These are phyloP conservation scores for Halcyon smyrnensis DNA, from an alignment of 2,797 vertebrate genomes.

Conservation along the genomic window DNA sequence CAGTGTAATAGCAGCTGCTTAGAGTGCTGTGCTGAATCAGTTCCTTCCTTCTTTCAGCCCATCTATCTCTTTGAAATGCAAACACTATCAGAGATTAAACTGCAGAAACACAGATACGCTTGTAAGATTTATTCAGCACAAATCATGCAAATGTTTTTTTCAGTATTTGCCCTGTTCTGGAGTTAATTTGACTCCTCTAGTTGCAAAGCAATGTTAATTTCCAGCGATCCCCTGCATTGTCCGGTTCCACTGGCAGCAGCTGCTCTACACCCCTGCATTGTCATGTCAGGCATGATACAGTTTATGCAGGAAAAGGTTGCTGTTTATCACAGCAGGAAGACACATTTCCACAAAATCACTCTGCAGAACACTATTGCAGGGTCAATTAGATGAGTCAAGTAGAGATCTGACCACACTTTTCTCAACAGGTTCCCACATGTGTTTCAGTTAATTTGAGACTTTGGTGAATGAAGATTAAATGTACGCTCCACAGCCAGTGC, in stretches of 20 bases:
- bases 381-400: not conserved
- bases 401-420: not conserved
- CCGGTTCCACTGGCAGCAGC: not conserved
- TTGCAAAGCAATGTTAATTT: not conserved
- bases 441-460: not conserved
- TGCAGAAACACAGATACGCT: constrained; percentile 6
- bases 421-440: not conserved
- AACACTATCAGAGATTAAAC: constrained; percentile 27
- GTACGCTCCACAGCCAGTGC: not conserved
- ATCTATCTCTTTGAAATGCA: constrained; percentile 57
- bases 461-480: not conserved
- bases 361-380: not conserved
- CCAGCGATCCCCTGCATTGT: not conserved
- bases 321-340: not conserved
- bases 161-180: not conserved
- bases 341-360: not conserved
- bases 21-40: constrained; percentile 51
- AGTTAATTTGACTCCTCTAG: not conserved
- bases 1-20: constrained; percentile 10
- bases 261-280: not conserved
- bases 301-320: not conserved
- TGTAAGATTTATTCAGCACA: constrained; percentile 27
- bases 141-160: not conserved
- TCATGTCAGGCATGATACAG: not conserved
- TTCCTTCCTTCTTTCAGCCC: constrained; percentile 40